Percentiles rank a stretch among this genome's conserved stretches.
Evolutionary conservation across 2,797 vertebrate genomes (phyloP).

Genomic region (Furcifer pardalis): DNA sequence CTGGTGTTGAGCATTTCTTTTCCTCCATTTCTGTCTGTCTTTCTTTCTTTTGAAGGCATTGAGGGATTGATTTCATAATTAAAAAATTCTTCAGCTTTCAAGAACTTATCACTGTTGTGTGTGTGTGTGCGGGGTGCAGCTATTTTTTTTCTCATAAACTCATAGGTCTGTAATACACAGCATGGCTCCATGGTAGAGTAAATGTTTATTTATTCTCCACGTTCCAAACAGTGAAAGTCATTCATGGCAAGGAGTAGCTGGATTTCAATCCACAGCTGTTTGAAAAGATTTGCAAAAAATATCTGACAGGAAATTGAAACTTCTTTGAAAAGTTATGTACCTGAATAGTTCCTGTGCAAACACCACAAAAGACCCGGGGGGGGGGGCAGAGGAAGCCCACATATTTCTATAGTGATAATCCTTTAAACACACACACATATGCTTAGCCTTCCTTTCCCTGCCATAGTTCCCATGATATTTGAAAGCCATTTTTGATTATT

Average conservation of each 20-base stretch:
- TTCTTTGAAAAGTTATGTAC: slow-evolving; percentile 71
- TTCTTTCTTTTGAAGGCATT: slow-evolving; percentile 1
- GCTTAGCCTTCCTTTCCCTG: slow-evolving; percentile 12
- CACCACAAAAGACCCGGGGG: slow-evolving; percentile 56
- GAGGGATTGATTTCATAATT: slow-evolving; percentile 6
- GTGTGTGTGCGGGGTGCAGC: slow-evolving; percentile 40
- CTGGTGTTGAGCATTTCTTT: slow-evolving; percentile 10
- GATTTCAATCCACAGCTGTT: slow-evolving; percentile 62
- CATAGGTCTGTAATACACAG: slow-evolving; percentile 50
- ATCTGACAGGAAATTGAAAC: slow-evolving; percentile 70
- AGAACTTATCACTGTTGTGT: slow-evolving; percentile 55
- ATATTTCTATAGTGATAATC: slow-evolving; percentile 49
- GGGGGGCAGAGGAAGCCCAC: slow-evolving; percentile 4
- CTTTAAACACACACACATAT: slow-evolving; percentile 19
- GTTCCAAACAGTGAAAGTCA: slow-evolving; percentile 70
- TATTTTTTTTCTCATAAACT: slow-evolving; percentile 69
- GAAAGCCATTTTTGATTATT: slow-evolving; percentile 28
- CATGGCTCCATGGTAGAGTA: slow-evolving; percentile 62
- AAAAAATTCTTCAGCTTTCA: slow-evolving; percentile 58
- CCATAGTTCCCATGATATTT: slow-evolving; percentile 34
- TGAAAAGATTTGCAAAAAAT: slow-evolving; percentile 65
- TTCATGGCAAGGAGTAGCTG: slow-evolving; percentile 61
- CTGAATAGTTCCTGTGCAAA: slow-evolving; percentile 66
- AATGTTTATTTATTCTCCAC: slow-evolving; percentile 72
- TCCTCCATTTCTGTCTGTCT: not conserved